phyloP scores from a whole-genome alignment of 2,113 vertebrate species.

The Notechis scutatus region DNA sequence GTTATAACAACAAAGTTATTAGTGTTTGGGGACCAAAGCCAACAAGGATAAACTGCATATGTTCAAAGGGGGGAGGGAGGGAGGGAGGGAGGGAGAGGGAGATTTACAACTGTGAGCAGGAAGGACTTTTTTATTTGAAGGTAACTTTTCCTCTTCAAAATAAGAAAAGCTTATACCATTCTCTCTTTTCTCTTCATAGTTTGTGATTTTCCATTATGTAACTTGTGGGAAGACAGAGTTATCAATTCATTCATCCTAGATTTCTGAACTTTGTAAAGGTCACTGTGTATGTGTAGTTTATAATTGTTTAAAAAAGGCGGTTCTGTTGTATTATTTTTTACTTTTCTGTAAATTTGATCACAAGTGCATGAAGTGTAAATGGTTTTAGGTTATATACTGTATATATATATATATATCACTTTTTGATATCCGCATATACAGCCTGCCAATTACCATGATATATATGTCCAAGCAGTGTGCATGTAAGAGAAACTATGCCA shows the following conservation, averaged over 20 bases:
- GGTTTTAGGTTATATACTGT: no score
- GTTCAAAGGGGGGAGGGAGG: no score
- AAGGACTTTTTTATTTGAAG: background rate
- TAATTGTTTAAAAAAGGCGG: background rate
- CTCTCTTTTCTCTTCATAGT: background rate
- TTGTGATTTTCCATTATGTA: background rate
- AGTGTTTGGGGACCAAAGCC: background rate
- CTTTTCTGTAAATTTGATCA: background rate
- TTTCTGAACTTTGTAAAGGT: background rate
- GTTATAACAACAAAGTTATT: background rate
- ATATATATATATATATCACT: no score
- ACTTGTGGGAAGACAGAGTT: background rate
- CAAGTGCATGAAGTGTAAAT: background rate
- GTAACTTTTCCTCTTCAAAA: background rate
- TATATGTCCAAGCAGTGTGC: no score
- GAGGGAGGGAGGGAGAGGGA: no score
- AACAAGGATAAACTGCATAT: background rate
- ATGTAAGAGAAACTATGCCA: background rate
- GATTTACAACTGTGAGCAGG: background rate
- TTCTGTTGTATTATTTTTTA: background rate
- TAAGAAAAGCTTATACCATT: background rate
- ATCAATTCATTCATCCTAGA: background rate
- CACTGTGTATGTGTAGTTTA: background rate
- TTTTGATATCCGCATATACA: no score
- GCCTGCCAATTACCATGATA: no score